Conservation (phyloP, 2,888 invertebrate species). For the Sesia apiformis region DNA sequence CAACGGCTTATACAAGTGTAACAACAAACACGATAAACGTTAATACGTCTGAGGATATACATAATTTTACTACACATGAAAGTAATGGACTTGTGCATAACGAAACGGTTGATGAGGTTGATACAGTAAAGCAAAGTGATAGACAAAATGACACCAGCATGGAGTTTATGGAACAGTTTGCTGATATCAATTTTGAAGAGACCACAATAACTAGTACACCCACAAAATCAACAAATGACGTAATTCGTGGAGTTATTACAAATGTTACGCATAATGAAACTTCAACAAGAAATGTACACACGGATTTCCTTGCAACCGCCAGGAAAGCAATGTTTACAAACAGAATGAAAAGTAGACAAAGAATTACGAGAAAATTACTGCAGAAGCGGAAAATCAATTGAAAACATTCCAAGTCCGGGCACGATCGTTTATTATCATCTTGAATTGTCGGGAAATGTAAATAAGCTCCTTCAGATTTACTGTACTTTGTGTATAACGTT, state of each 20-base stretch:
- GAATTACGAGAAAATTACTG: constrained; percentile 17
- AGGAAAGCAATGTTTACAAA: constrained; percentile 10
- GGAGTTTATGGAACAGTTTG: constrained; percentile 28
- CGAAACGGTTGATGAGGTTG: too few species aligned
- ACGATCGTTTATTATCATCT: background rate
- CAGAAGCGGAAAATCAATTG: constrained; percentile 23
- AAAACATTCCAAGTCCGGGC: background rate
- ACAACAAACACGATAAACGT: too few species aligned
- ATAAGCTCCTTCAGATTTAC: background rate
- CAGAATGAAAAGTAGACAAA: constrained; percentile 25
- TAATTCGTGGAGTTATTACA: background rate
- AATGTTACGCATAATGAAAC: background rate
- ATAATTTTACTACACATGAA: too few species aligned
- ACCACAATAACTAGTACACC: constrained; percentile 2
- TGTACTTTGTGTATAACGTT: background rate
- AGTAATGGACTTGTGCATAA: too few species aligned
- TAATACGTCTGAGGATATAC: too few species aligned
- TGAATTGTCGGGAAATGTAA: background rate
- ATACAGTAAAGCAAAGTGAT: constrained; percentile 33
- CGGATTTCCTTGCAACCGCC: background rate
- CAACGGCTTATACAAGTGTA: too few species aligned
- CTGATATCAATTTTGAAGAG: constrained; percentile 7
- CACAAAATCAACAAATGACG: background rate
- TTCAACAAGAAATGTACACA: background rate
- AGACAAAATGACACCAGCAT: constrained; percentile 41